Evolutionary conservation across 2,797 vertebrate species (phyloP).

Genomic region (Schizopygopsis pylzovi): DNA sequence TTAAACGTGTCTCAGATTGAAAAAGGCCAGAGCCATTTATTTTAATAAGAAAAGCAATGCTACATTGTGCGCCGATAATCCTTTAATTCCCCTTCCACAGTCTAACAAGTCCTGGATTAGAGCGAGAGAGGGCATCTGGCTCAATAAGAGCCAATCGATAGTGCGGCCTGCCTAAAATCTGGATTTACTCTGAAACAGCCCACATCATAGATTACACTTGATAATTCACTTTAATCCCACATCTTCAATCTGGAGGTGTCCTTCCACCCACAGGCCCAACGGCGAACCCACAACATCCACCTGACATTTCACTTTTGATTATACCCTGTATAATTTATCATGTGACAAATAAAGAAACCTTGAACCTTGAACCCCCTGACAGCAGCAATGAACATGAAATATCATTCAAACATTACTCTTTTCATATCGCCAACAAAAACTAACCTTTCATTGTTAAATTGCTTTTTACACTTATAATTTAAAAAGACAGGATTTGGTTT

Average conservation of each 20-base stretch:
- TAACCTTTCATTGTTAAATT: neutral
- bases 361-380: no score
- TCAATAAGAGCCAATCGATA: constrained; percentile 73
- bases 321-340: no score
- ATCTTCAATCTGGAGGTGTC: constrained; percentile 35
- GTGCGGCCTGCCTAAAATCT: constrained; percentile 61
- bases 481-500: neutral
- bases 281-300: neutral
- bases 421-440: neutral
- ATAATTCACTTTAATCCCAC: constrained; percentile 66
- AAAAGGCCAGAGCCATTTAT: constrained; percentile 42
- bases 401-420: neutral
- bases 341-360: no score
- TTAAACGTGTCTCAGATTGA: constrained; percentile 44
- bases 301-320: no score
- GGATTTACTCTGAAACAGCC: constrained; percentile 60
- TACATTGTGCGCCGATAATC: constrained; percentile 73
- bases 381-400: neutral
- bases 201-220: constrained; percentile 70
- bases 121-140: constrained; percentile 57
- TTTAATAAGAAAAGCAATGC: constrained; percentile 72
- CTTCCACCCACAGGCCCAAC: constrained; percentile 14
- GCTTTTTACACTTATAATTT: neutral
- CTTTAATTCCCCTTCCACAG: constrained; percentile 76
- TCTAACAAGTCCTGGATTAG: constrained; percentile 69